A percentile compares a stretch with the other conserved stretches of the same genome.
phyloP scores from a whole-genome alignment of 2,888 invertebrate genomes.

The Callyntrura guangdongensis region DNA sequence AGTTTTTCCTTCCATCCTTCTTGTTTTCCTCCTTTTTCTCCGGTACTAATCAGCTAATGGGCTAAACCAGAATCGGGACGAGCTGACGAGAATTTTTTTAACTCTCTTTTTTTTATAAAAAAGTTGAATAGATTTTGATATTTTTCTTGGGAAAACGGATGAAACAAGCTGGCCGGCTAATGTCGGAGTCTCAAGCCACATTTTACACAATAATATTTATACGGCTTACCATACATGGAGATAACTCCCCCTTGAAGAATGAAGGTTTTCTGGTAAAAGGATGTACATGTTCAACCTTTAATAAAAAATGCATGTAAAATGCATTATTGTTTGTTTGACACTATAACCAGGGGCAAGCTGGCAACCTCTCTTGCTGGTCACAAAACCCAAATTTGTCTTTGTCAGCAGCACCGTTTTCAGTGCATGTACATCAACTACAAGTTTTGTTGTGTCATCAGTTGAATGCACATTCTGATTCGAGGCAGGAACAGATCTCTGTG shows the following conservation, averaged over 20 bases:
- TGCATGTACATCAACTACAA: background rate
- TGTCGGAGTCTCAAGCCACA: too few species aligned
- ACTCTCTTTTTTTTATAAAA: too few species aligned
- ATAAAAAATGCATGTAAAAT: background rate
- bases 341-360: background rate
- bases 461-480: conserved; percentile 21
- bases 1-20: conserved; percentile 12
- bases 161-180: too few species aligned
- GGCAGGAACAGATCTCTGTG: background rate
- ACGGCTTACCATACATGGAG: too few species aligned
- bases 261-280: too few species aligned
- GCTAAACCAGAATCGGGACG: conserved; percentile 14
- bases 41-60: conserved; percentile 75
- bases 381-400: conserved; percentile 38
- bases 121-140: too few species aligned
- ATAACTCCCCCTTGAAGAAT: too few species aligned
- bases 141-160: too few species aligned
- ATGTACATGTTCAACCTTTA: background rate
- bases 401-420: conserved; percentile 9
- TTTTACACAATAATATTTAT: too few species aligned
- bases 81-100: too few species aligned
- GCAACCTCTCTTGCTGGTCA: background rate
- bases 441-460: conserved; percentile 54
- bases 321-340: conserved; percentile 8
- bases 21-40: conserved; percentile 43